These are phyloP conservation scores for Choloepus hoffmanni DNA, from an alignment of 2,113 vertebrate genomes.

Conservation along the genomic window DNA sequence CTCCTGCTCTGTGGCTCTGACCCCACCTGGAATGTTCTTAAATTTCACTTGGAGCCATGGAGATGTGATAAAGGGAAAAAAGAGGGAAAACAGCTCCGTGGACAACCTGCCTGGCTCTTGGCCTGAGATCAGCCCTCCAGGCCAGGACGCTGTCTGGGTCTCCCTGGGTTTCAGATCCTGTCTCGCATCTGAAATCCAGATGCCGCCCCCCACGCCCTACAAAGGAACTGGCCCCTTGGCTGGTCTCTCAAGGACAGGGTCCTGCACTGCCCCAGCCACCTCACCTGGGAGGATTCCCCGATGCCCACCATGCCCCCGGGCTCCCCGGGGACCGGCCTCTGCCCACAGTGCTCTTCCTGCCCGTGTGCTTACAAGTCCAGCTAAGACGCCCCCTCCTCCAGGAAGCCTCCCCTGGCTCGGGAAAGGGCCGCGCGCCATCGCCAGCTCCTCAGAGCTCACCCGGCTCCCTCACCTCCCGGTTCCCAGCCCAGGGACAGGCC, in stretches of 20 bases:
- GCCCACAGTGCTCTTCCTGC: background rate
- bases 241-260: background rate
- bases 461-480: background rate
- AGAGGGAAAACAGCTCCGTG: background rate
- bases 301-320: too few relatives aligned
- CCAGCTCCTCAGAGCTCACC: background rate
- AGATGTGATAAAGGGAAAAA: background rate
- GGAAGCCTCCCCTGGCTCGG: background rate
- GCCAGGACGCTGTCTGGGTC: background rate
- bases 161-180: background rate
- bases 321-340: background rate
- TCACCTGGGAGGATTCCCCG: background rate
- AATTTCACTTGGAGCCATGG: background rate
- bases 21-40: background rate
- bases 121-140: too few relatives aligned
- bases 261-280: background rate
- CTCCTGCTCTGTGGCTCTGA: background rate
- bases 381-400: background rate
- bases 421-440: background rate
- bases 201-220: too few relatives aligned
- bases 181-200: background rate
- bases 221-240: background rate
- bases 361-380: background rate
- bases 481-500: background rate
- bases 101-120: background rate